These are phyloP conservation scores for Ostrea denselamellosa DNA, from an alignment of 1,140 invertebrate species.

Conservation along the genomic window DNA sequence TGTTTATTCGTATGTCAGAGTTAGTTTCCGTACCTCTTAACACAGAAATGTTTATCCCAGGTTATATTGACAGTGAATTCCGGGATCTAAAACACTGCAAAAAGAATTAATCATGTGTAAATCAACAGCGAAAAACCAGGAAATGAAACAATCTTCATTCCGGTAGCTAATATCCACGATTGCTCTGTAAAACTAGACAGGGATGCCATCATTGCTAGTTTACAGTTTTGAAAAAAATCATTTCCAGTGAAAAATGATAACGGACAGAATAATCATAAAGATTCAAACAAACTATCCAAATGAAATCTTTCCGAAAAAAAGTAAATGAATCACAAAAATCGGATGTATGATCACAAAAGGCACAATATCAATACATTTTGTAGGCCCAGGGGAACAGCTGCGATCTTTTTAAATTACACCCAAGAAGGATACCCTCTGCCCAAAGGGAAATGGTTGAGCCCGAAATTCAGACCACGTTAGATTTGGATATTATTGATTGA, in stretches of 20 bases:
- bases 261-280: too few relatives aligned
- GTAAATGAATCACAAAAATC: too few relatives aligned
- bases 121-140: neutral
- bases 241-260: too few relatives aligned
- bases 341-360: too few relatives aligned
- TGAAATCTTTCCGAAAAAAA: too few relatives aligned
- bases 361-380: neutral
- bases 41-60: neutral
- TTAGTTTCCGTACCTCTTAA: constrained; percentile 6
- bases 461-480: constrained; percentile 58
- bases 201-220: too few relatives aligned
- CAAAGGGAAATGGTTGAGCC: constrained; percentile 51
- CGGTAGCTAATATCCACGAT: neutral
- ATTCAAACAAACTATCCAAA: too few relatives aligned
- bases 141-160: neutral
- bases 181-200: too few relatives aligned
- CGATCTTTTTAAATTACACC: constrained; percentile 49
- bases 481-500: constrained; percentile 61
- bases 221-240: too few relatives aligned
- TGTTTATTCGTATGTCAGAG: too few relatives aligned
- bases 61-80: constrained; percentile 33
- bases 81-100: neutral
- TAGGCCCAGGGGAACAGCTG: constrained; percentile 30
- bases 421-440: constrained; percentile 44
- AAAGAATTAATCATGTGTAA: constrained; percentile 9